Percentiles rank a stretch among this genome's conserved stretches.
Conservation (phyloP, 2,888 invertebrate genomes). For the Congeria kusceri region DNA sequence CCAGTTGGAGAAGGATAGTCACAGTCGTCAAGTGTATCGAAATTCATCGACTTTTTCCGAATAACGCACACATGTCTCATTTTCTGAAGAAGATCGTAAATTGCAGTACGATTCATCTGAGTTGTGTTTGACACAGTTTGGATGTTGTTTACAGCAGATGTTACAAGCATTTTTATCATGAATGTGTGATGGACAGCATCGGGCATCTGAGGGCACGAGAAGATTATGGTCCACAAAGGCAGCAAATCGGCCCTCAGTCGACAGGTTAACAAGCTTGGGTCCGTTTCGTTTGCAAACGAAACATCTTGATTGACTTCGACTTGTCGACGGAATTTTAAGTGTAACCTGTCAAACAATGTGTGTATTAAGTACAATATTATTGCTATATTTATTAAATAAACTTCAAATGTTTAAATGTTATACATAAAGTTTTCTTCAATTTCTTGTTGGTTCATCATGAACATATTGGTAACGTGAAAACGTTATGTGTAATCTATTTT, state of each 20-base stretch:
- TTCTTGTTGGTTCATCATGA: too few relatives aligned
- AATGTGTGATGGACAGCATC: constrained; percentile 30
- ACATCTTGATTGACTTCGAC: constrained; percentile 29
- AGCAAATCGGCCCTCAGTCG: background rate
- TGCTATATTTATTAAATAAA: too few relatives aligned
- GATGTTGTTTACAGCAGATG: background rate
- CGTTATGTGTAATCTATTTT: too few relatives aligned
- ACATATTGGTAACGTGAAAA: too few relatives aligned
- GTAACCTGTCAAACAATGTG: too few relatives aligned
- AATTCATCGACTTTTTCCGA: constrained; percentile 4
- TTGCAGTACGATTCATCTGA: constrained; percentile 15
- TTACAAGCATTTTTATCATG: background rate
- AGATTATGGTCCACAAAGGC: constrained; percentile 21
- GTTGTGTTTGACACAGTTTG: background rate
- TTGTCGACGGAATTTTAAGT: constrained; percentile 13
- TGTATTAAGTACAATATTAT: too few relatives aligned
- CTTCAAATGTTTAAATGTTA: too few relatives aligned
- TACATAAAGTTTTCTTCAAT: too few relatives aligned
- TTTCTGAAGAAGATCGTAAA: constrained; percentile 1
- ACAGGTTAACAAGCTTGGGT: constrained; percentile 23
- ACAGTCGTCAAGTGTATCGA: constrained; percentile 34
- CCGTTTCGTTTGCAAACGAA: constrained; percentile 35
- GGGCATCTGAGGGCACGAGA: constrained; percentile 8
- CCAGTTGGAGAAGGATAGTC: constrained; percentile 30
- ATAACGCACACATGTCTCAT: background rate